Evolutionary conservation across 2,113 vertebrate species (phyloP).

Genomic region (Dascyllus trimaculatus): DNA sequence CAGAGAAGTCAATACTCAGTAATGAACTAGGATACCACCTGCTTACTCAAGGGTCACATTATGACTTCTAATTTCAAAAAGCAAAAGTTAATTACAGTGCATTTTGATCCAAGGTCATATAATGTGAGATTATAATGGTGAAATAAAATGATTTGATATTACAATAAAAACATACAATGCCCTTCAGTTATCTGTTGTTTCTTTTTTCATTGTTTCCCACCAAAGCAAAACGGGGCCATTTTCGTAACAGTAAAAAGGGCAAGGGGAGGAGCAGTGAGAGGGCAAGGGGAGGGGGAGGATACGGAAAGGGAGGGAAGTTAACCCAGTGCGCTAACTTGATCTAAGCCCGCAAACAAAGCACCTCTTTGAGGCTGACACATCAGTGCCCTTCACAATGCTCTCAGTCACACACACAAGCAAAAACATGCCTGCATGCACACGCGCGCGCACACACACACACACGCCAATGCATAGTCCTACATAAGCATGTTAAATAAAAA

Average conservation of each 20-base stretch:
- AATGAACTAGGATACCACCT: neutral
- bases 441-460: conserved; percentile 1
- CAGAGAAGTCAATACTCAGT: neutral
- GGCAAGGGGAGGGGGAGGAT: neutral
- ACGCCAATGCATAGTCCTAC: conserved; percentile 3
- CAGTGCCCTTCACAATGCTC: conserved; percentile 68
- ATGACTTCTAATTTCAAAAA: neutral
- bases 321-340: conserved; percentile 66
- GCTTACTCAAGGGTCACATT: neutral
- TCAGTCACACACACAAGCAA: conserved; percentile 42
- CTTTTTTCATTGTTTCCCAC: neutral
- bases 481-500: neutral
- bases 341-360: conserved; percentile 73
- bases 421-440: neutral
- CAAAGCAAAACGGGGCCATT: conserved; percentile 54
- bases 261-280: conserved; percentile 31
- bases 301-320: conserved; percentile 18
- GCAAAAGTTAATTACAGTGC: too few species aligned
- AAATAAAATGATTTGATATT: too few species aligned
- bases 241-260: conserved; percentile 57
- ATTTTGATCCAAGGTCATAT: too few species aligned
- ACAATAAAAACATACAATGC: neutral
- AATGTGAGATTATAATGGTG: too few species aligned
- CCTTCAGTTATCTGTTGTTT: neutral
- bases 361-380: conserved; percentile 71